These are phyloP conservation scores for Trissoscelio sp. DNA, from an alignment of 2,888 invertebrate species.

Conservation along the genomic window DNA sequence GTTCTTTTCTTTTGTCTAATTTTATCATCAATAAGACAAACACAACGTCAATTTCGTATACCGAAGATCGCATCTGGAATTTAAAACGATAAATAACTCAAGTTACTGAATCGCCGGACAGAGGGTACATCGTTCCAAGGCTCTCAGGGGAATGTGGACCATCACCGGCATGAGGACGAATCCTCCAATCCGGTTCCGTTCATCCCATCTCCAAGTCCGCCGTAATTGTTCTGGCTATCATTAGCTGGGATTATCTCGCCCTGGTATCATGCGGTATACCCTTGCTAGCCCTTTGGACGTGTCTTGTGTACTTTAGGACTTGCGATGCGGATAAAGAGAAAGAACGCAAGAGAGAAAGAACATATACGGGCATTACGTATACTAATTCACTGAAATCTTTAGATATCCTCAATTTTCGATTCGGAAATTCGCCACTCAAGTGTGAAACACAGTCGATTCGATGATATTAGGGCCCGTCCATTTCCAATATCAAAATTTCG, in stretches of 20 bases:
- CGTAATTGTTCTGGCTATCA: slow-evolving; percentile 79
- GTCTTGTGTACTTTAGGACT: slow-evolving; percentile 73
- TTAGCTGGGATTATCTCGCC: slow-evolving; percentile 80
- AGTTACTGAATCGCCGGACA: slow-evolving; percentile 67
- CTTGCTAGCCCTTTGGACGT: slow-evolving; percentile 69
- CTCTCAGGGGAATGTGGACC: slow-evolving; percentile 65
- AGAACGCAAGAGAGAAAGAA: slow-evolving; percentile 54
- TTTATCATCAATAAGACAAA: slow-evolving; percentile 62
- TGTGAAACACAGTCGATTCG: background rate
- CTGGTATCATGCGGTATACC: slow-evolving; percentile 73
- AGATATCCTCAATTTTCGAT: slow-evolving; percentile 12
- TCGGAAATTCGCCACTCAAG: background rate
- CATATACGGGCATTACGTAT: slow-evolving; percentile 32
- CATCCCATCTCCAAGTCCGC: slow-evolving; percentile 73
- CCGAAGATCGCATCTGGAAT: slow-evolving; percentile 64
- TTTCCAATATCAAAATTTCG: slow-evolving; percentile 17
- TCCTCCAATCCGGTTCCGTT: slow-evolving; percentile 71
- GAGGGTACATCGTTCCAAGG: slow-evolving; percentile 66
- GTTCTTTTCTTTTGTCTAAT: too few relatives aligned
- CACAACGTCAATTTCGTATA: slow-evolving; percentile 46
- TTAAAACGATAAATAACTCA: slow-evolving; percentile 70
- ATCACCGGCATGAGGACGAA: slow-evolving; percentile 72
- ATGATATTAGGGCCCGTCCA: background rate
- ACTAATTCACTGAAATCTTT: slow-evolving; percentile 50
- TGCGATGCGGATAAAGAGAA: slow-evolving; percentile 73